phyloP scores from a whole-genome alignment of 1,140 invertebrate genomes.

The Panagrolaimus sp. region DNA sequence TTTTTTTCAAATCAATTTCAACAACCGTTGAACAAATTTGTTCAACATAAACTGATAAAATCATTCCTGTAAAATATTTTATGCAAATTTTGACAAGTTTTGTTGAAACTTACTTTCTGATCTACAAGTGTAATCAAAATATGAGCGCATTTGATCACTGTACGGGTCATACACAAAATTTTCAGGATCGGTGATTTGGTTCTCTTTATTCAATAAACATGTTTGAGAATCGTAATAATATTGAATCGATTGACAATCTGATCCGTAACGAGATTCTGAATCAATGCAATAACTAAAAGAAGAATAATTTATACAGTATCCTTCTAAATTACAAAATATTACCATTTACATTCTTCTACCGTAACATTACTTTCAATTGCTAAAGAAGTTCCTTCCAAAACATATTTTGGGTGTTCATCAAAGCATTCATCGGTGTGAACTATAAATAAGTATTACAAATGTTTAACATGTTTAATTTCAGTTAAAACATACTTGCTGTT shows the following conservation, averaged over 20 bases:
- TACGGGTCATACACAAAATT: constrained; percentile 47
- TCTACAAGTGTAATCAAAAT: constrained; percentile 54
- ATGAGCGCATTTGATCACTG: constrained; percentile 36
- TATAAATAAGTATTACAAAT: neutral
- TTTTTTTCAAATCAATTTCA: neutral
- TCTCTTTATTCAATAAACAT: constrained; percentile 55
- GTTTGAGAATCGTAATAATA: constrained; percentile 54
- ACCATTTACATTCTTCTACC: constrained; percentile 53
- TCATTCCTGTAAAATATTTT: constrained; percentile 32
- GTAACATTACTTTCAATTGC: constrained; percentile 53
- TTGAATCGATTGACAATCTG: constrained; percentile 49
- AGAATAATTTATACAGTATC: no score
- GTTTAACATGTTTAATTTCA: no score
- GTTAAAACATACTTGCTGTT: constrained; percentile 22
- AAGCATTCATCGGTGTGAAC: constrained; percentile 51
- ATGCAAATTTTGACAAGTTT: neutral
- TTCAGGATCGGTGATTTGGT: constrained; percentile 53
- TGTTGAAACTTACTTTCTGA: constrained; percentile 35
- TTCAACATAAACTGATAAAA: constrained; percentile 33
- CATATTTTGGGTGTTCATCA: constrained; percentile 53
- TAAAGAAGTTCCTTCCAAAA: constrained; percentile 53
- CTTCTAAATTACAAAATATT: no score
- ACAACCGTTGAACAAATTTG: constrained; percentile 31
- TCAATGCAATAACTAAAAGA: constrained; percentile 51
- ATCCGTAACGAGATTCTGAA: constrained; percentile 50